A percentile compares a stretch with the other conserved stretches of the same genome.
Evolutionary conservation across 2,113 vertebrate genomes (phyloP).

Genomic region (Bombycilla garrulus): DNA sequence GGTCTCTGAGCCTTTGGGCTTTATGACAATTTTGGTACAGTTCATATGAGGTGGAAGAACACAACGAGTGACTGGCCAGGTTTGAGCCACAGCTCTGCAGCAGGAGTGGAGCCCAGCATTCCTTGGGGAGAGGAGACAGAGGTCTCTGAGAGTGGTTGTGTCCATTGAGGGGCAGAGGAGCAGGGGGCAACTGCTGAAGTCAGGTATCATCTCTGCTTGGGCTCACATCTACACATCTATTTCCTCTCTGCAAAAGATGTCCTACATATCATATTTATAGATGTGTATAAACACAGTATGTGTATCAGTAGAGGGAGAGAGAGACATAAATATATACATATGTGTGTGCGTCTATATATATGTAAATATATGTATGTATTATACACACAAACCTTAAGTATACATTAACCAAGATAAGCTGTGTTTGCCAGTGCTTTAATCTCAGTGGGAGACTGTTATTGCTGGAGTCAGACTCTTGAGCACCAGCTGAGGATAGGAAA

Average conservation of each 20-base stretch:
- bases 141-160: not conserved
- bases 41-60: not conserved
- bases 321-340: conserved; percentile 46
- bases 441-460: conserved; percentile 71
- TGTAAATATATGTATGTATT: conserved; percentile 56
- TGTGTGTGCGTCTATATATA: conserved; percentile 1
- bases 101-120: not conserved
- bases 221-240: not conserved
- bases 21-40: not conserved
- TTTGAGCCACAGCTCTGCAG: not conserved
- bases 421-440: conserved; percentile 68
- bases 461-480: conserved; percentile 62
- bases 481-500: conserved; percentile 71
- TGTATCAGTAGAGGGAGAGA: conserved; percentile 30
- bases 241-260: conserved; percentile 9
- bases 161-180: not conserved
- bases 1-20: not conserved
- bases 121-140: not conserved
- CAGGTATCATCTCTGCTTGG: not conserved
- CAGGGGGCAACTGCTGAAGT: not conserved
- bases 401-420: conserved; percentile 68
- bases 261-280: conserved; percentile 46
- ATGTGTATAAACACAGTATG: conserved; percentile 40
- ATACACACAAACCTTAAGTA: conserved; percentile 62
- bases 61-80: not conserved